phyloP scores from a whole-genome alignment of 2,797 vertebrate species.

The Podarcis siculus region DNA sequence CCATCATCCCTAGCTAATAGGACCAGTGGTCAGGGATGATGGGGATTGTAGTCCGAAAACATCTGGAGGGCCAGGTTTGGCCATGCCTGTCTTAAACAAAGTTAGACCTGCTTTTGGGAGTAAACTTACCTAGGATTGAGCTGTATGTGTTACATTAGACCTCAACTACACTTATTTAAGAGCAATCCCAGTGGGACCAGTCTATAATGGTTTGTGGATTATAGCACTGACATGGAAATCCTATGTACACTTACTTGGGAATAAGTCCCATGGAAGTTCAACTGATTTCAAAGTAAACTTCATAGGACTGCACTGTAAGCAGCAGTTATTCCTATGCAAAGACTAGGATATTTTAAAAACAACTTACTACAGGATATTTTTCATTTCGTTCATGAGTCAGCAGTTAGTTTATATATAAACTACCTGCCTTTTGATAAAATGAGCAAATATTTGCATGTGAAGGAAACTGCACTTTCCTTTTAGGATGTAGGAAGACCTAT shows the following conservation, averaged over 20 bases:
- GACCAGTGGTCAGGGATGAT: no score
- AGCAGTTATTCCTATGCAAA: slow-evolving; percentile 27
- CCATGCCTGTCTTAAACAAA: neutral
- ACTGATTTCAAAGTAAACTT: slow-evolving; percentile 3
- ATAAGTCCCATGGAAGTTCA: neutral
- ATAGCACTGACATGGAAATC: neutral
- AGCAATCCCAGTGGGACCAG: neutral
- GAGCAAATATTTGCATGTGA: neutral
- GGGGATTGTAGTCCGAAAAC: no score
- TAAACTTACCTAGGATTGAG: slow-evolving; percentile 14
- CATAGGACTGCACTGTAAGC: slow-evolving; percentile 2
- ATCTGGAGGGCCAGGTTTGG: no score
- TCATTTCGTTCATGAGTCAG: neutral
- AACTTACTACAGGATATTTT: slow-evolving; percentile 5
- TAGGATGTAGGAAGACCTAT: slow-evolving; percentile 15
- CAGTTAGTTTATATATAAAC: neutral
- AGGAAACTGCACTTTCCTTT: slow-evolving; percentile 35
- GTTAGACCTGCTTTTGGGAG: neutral
- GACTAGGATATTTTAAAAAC: slow-evolving; percentile 6
- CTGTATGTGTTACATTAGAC: neutral
- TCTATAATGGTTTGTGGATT: neutral
- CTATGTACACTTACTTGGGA: neutral
- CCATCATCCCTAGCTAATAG: no score
- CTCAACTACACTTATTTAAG: neutral
- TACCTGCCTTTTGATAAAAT: slow-evolving; percentile 16